A percentile compares a stretch with the other conserved stretches of the same genome.
phyloP scores from a whole-genome alignment of 2,113 vertebrate species.

The Chaetorhynchus papuensis region DNA sequence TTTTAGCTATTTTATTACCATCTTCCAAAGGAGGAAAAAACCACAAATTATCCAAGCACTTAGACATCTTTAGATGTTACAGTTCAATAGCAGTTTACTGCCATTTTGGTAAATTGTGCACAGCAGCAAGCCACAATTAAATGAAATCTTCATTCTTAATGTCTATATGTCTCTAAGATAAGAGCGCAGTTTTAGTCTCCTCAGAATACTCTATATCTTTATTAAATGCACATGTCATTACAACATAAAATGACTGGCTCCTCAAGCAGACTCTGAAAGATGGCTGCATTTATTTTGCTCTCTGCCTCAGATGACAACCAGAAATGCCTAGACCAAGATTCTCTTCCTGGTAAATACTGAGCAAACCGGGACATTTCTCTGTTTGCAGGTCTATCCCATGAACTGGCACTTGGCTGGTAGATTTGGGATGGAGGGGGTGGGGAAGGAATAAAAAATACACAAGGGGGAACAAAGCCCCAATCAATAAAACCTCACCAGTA shows the following conservation, averaged over 20 bases:
- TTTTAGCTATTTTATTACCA: slow-evolving; percentile 27
- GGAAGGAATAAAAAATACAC: not conserved
- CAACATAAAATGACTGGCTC: not conserved
- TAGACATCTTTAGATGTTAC: slow-evolving; percentile 59
- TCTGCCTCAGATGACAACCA: not conserved
- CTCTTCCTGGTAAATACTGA: not conserved
- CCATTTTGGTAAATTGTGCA: slow-evolving; percentile 64
- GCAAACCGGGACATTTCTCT: not conserved
- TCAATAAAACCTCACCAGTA: not conserved
- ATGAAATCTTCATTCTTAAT: slow-evolving; percentile 55
- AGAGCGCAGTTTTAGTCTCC: slow-evolving; percentile 29
- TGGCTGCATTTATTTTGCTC: not conserved
- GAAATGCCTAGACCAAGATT: not conserved
- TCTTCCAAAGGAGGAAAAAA: not conserved
- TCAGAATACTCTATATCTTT: slow-evolving; percentile 35
- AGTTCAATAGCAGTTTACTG: slow-evolving; percentile 63
- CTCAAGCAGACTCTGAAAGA: slow-evolving; percentile 31
- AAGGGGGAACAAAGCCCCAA: accelerated
- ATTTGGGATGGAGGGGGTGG: accelerated
- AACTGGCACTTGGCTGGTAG: not conserved
- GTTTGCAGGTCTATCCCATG: not conserved
- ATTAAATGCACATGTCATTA: slow-evolving; percentile 53
- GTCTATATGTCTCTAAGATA: slow-evolving; percentile 5
- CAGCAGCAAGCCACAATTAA: slow-evolving; percentile 63
- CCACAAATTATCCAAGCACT: slow-evolving; percentile 56